These are phyloP conservation scores for Hycleus phaleratus DNA, from an alignment of 1,140 invertebrate species.

Conservation along the genomic window DNA sequence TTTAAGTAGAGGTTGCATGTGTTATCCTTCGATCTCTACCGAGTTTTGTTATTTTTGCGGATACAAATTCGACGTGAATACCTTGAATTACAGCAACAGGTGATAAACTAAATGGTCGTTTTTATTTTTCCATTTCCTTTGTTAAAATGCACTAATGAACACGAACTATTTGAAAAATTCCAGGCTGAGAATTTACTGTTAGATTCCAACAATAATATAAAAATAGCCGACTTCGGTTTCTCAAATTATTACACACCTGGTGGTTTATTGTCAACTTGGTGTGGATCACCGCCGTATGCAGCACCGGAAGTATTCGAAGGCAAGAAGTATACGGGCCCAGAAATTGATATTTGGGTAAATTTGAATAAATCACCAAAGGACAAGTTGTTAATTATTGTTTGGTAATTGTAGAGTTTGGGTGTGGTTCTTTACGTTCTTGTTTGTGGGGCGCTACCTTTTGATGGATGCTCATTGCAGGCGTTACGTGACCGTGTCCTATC, in stretches of 20 bases:
- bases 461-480: slow-evolving; percentile 77
- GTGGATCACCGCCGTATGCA: slow-evolving; percentile 95
- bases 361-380: not conserved
- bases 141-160: not conserved
- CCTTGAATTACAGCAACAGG: no score
- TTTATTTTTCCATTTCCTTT: slow-evolving; percentile 6
- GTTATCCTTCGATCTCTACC: no score
- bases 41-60: no score
- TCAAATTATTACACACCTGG: slow-evolving; percentile 85
- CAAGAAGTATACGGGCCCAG: slow-evolving; percentile 90
- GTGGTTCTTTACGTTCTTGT: slow-evolving; percentile 91
- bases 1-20: no score
- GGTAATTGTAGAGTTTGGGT: slow-evolving; percentile 68
- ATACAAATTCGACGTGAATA: no score
- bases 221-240: slow-evolving; percentile 95
- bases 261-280: slow-evolving; percentile 86
- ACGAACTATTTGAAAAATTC: slow-evolving; percentile 14
- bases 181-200: slow-evolving; percentile 92
- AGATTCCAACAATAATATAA: slow-evolving; percentile 91
- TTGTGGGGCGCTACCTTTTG: slow-evolving; percentile 84
- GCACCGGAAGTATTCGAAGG: slow-evolving; percentile 97
- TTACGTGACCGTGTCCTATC: slow-evolving; percentile 74
- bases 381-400: not conserved
- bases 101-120: not conserved
- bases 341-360: slow-evolving; percentile 94